Percentiles rank a stretch among this genome's conserved stretches.
phyloP scores from a whole-genome alignment of 2,113 vertebrate species.

The Cygnus atratus region DNA sequence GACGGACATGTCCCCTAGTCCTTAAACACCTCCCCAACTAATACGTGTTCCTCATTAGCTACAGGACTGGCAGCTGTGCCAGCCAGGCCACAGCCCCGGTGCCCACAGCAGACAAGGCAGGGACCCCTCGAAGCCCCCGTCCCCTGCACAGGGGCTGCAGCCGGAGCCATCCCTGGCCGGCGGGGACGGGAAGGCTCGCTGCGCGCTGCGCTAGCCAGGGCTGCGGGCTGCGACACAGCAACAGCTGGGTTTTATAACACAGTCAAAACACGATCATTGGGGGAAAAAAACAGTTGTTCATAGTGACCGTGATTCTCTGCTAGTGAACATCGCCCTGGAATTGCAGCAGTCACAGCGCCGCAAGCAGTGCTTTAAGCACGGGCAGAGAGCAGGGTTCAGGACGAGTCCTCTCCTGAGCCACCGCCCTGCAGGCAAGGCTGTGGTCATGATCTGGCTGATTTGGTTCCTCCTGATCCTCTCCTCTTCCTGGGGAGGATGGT shows the following conservation, averaged over 20 bases:
- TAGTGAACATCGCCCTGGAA: neutral
- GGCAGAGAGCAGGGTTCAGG: neutral
- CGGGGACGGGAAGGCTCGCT: neutral
- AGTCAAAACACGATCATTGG: neutral
- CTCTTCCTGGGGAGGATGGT: neutral
- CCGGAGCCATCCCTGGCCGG: rapidly evolving
- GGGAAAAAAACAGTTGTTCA: neutral
- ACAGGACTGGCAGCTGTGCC: neutral
- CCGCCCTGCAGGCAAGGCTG: rapidly evolving
- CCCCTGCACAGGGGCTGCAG: neutral
- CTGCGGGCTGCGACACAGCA: neutral
- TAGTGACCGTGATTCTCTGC: neutral
- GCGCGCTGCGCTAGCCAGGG: neutral
- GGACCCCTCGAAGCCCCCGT: neutral
- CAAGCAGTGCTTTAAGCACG: neutral
- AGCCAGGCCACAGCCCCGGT: neutral
- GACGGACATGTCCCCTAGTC: neutral
- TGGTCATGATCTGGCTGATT: rapidly evolving
- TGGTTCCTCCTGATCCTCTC: neutral
- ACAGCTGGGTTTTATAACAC: neutral
- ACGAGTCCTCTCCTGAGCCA: neutral
- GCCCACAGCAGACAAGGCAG: rapidly evolving
- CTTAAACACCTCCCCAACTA: neutral
- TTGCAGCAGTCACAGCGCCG: neutral
- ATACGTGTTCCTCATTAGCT: neutral